These are phyloP conservation scores for Pseudorhiza aurosa DNA, from an alignment of 30 jellyfish, hydroid and myxozoan genomes.

Conservation along the genomic window DNA sequence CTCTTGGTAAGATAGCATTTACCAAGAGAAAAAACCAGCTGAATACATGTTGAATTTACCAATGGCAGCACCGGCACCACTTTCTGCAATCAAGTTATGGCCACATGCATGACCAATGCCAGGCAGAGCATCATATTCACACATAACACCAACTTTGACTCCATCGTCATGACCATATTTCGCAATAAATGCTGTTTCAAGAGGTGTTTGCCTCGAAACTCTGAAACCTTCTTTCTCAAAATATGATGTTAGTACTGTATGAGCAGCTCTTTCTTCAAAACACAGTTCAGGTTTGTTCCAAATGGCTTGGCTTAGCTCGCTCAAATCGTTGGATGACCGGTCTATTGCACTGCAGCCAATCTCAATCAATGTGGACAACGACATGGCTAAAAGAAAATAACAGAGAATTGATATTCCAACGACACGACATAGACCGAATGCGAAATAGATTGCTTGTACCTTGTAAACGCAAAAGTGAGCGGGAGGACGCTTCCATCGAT, in stretches of 20 bases:
- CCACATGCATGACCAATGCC: conserved; percentile 94
- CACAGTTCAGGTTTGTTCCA: conserved; percentile 76
- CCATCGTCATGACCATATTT: conserved; percentile 65
- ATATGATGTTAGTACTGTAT: conserved; percentile 48
- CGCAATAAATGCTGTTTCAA: conserved; percentile 80
- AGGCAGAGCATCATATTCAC: conserved; percentile 88
- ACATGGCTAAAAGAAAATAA: neutral
- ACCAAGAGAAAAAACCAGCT: no score
- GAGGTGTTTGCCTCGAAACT: conserved; percentile 61
- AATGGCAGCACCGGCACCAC: conserved; percentile 75
- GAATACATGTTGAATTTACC: no score
- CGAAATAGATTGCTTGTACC: no score
- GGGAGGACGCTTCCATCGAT: no score
- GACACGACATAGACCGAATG: no score
- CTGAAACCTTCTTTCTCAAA: conserved; percentile 67
- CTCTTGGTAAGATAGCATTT: no score
- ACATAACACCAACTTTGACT: conserved; percentile 67
- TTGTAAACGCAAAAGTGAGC: no score
- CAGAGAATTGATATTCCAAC: neutral
- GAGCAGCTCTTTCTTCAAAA: conserved; percentile 74
- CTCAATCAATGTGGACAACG: conserved; percentile 21
- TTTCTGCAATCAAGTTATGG: conserved; percentile 84
- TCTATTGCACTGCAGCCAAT: conserved; percentile 64
- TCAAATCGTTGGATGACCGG: conserved; percentile 22
- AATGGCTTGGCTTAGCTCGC: conserved; percentile 50